Conservation (phyloP, 2,113 vertebrate species). For the Delphinus delphis region DNA sequence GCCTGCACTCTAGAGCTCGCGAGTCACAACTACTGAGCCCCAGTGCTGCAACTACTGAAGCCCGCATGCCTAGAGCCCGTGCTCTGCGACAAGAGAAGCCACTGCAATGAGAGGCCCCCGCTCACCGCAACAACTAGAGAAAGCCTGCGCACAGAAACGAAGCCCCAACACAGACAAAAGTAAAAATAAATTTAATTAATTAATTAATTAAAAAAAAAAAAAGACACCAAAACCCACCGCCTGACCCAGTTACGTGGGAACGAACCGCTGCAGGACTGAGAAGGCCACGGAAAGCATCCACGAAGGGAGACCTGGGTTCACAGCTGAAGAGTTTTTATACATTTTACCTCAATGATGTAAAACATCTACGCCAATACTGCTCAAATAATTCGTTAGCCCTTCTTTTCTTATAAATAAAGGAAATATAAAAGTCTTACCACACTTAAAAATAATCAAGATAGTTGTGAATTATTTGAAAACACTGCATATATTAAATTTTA, state of each 20-base stretch:
- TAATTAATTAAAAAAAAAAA: background rate
- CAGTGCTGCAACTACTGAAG: too few species aligned
- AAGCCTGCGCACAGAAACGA: too few species aligned
- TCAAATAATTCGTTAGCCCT: background rate
- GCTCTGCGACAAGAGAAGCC: too few species aligned
- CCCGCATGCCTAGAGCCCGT: too few species aligned
- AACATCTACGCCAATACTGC: background rate
- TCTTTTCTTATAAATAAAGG: background rate
- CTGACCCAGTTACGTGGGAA: background rate
- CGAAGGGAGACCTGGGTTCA: background rate
- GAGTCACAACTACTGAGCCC: too few species aligned
- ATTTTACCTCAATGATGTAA: background rate
- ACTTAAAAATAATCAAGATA: conserved; percentile 14
- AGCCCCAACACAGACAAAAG: too few species aligned
- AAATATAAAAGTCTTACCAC: background rate
- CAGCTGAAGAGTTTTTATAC: background rate
- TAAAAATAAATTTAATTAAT: too few species aligned
- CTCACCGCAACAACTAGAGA: too few species aligned
- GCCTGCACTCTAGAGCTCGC: too few species aligned
- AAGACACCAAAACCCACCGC: background rate
- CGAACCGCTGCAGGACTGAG: background rate
- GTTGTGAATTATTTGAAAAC: background rate
- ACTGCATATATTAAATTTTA: background rate
- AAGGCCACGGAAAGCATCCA: background rate
- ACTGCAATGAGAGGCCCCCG: too few species aligned